phyloP scores from a whole-genome alignment of 2,797 vertebrate species.

The Malacoctenus gilli region DNA sequence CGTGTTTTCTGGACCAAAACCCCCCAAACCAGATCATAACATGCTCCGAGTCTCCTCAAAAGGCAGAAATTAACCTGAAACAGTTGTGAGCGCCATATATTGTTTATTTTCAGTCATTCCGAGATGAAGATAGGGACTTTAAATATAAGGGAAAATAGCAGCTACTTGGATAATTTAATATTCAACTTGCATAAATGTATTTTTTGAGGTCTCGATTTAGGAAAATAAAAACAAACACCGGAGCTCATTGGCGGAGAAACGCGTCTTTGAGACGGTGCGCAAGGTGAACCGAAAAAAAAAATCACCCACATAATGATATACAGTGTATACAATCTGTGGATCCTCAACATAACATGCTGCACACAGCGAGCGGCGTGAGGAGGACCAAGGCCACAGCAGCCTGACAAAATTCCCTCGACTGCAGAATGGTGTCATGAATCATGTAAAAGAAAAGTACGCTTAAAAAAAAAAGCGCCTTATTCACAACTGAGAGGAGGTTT shows the following conservation, averaged over 20 bases:
- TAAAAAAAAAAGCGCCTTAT: neutral
- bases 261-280: neutral
- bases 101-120: slow-evolving; percentile 9
- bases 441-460: slow-evolving; percentile 43
- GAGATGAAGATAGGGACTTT: slow-evolving; percentile 25
- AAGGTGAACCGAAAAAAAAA: slow-evolving; percentile 10
- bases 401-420: slow-evolving; percentile 23
- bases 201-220: too few species aligned
- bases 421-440: slow-evolving; percentile 48
- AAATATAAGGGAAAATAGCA: slow-evolving; percentile 13
- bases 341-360: slow-evolving; percentile 13
- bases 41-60: slow-evolving; percentile 41
- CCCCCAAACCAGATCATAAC: slow-evolving; percentile 67
- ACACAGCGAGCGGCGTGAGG: slow-evolving; percentile 6
- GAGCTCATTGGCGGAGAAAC: neutral
- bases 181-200: slow-evolving; percentile 8
- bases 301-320: slow-evolving; percentile 6
- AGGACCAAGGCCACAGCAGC: slow-evolving; percentile 40
- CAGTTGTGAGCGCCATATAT: slow-evolving; percentile 23
- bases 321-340: slow-evolving; percentile 17
- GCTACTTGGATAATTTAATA: neutral
- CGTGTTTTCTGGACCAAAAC: slow-evolving; percentile 62
- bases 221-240: too few species aligned
- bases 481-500: slow-evolving; percentile 20
- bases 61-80: slow-evolving; percentile 37